Evolutionary conservation across 2,888 invertebrate genomes (phyloP).

Genomic region (Hypsopygia costalis): DNA sequence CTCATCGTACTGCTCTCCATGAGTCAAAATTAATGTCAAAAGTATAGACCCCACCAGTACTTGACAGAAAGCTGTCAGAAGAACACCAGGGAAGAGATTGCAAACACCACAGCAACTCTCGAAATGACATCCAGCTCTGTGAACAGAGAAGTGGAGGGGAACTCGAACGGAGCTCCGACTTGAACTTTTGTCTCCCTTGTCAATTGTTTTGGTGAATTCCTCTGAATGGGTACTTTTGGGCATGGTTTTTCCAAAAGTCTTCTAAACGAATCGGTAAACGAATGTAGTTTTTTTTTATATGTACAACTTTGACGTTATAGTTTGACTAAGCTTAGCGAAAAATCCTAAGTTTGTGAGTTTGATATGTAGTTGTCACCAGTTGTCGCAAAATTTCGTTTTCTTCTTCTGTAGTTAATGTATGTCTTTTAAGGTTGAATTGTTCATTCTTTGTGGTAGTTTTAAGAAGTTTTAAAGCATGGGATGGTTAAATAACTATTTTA

Average conservation of each 20-base stretch:
- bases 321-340: no score
- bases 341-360: no score
- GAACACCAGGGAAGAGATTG: slow-evolving; percentile 68
- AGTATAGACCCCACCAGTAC: slow-evolving; percentile 58
- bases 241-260: slow-evolving; percentile 29
- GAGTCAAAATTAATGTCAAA: slow-evolving; percentile 55
- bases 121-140: slow-evolving; percentile 63
- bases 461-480: no score
- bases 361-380: no score
- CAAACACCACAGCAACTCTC: slow-evolving; percentile 72
- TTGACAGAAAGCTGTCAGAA: slow-evolving; percentile 62
- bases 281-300: no score
- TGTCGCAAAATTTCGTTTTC: no score
- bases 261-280: no score
- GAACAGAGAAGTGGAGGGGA: slow-evolving; percentile 68
- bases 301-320: no score
- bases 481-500: no score
- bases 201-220: slow-evolving; percentile 36
- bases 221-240: slow-evolving; percentile 35
- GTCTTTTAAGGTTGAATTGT: no score
- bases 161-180: slow-evolving; percentile 53
- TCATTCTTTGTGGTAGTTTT: no score
- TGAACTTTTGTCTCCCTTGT: slow-evolving; percentile 37
- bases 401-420: no score
- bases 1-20: slow-evolving; percentile 58